A percentile compares a stretch with the other conserved stretches of the same genome.
These are phyloP conservation scores for Molossus molossus DNA, from an alignment of 2,797 vertebrate species.

Conservation along the genomic window DNA sequence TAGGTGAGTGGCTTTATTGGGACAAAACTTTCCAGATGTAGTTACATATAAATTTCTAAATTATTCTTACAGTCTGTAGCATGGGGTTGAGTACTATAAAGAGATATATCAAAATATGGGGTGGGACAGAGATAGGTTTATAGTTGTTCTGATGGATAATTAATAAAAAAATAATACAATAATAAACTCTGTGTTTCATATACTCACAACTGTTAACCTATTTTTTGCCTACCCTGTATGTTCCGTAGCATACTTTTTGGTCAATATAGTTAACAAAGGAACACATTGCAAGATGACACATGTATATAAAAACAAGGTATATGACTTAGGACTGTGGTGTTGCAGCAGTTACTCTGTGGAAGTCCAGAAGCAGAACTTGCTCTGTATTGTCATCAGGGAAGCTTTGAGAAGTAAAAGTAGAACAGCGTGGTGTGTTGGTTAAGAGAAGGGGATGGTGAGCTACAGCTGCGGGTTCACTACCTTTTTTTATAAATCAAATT, in stretches of 20 bases:
- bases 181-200: neutral
- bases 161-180: neutral
- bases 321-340: neutral
- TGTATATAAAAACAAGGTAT: neutral
- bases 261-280: constrained; percentile 17
- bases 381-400: neutral
- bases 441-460: neutral
- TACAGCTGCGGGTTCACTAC: neutral
- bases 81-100: neutral
- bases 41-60: constrained; percentile 7
- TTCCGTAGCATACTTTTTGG: constrained; percentile 31
- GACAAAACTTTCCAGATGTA: neutral
- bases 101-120: neutral
- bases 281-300: neutral
- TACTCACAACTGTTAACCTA: neutral
- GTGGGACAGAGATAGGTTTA: neutral
- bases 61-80: neutral
- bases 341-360: neutral
- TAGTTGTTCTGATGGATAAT: neutral
- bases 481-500: constrained; percentile 42
- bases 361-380: constrained; percentile 40
- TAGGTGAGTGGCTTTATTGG: neutral
- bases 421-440: neutral
- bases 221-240: neutral
- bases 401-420: constrained; percentile 7